These are phyloP conservation scores for Eleginops maclovinus DNA, from an alignment of 2,113 vertebrate species.

Conservation along the genomic window DNA sequence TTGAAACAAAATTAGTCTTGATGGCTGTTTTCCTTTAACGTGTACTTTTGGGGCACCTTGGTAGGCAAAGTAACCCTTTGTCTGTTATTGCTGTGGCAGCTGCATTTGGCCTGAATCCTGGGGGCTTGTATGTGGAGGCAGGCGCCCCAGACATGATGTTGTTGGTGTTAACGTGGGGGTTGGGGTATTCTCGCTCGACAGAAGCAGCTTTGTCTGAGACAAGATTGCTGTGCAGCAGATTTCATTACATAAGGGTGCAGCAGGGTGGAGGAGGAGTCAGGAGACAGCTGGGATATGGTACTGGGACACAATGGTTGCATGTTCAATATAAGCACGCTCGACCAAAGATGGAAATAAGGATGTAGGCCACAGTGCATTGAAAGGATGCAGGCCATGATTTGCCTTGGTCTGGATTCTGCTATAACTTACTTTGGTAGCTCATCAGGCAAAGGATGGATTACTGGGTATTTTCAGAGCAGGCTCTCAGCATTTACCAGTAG, in stretches of 20 bases:
- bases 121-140: conserved; percentile 42
- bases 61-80: conserved; percentile 11
- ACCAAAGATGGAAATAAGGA: conserved; percentile 10
- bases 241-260: conserved; percentile 77
- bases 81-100: background rate
- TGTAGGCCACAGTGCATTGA: background rate
- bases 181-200: conserved; percentile 63
- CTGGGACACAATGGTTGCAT: conserved; percentile 66
- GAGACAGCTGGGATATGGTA: conserved; percentile 70
- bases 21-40: conserved; percentile 2
- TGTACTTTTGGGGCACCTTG: conserved; percentile 14
- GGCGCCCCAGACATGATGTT: conserved; percentile 37
- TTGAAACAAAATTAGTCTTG: conserved; percentile 10
- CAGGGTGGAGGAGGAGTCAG: conserved; percentile 60
- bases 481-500: background rate
- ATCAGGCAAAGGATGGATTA: background rate
- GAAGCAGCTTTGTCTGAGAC: conserved; percentile 80
- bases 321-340: conserved; percentile 55
- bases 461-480: background rate
- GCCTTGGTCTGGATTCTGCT: background rate
- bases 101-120: conserved; percentile 60
- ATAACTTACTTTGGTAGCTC: too few species aligned
- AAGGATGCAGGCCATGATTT: background rate
- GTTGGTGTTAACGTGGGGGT: conserved; percentile 61
- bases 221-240: conserved; percentile 81